These are phyloP conservation scores for Masticophis lateralis DNA, from an alignment of 2,797 vertebrate genomes.

Conservation along the genomic window DNA sequence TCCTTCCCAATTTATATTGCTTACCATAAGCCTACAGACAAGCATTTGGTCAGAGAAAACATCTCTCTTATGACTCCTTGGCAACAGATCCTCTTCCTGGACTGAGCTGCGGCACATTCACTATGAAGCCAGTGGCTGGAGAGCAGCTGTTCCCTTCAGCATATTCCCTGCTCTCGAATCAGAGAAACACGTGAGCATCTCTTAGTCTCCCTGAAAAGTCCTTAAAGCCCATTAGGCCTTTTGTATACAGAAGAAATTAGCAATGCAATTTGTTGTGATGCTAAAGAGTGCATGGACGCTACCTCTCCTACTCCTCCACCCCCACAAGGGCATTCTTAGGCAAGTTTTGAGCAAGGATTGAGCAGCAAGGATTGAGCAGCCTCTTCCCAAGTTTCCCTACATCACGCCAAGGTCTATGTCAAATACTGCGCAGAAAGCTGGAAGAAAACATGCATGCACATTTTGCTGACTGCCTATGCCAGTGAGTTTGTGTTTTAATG, in stretches of 20 bases:
- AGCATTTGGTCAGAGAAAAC: neutral
- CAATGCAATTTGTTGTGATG: neutral
- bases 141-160: neutral
- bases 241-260: neutral
- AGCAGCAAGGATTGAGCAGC: accelerated
- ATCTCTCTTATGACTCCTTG: neutral
- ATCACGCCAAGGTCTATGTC: conserved; percentile 44
- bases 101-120: neutral
- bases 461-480: conserved; percentile 62
- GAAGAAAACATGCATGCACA: conserved; percentile 28
- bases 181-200: no score
- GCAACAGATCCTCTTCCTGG: neutral
- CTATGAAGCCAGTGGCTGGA: neutral
- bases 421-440: conserved; percentile 63
- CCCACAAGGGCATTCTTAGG: neutral
- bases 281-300: neutral
- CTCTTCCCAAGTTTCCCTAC: neutral
- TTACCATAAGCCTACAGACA: neutral
- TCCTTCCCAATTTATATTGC: neutral
- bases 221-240: neutral
- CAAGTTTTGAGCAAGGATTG: neutral
- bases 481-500: conserved; percentile 68
- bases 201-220: neutral
- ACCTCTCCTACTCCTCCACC: neutral
- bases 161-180: neutral